phyloP scores from a whole-genome alignment of 2,113 vertebrate species.

The Cisticola juncidis region DNA sequence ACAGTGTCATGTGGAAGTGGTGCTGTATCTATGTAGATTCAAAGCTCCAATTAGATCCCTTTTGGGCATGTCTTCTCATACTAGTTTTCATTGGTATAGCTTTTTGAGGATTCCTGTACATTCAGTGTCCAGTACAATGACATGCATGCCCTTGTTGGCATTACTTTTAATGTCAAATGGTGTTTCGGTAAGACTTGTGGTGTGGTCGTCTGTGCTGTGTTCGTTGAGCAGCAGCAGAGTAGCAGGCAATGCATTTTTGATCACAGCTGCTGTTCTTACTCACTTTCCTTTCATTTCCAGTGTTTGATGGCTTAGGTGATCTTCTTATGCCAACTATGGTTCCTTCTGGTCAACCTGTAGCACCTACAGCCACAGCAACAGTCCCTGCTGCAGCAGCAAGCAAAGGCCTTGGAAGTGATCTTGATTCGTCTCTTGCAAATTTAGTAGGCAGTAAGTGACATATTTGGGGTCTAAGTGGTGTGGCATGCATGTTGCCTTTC shows the following conservation, averaged over 20 bases:
- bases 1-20: not conserved
- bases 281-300: conserved; percentile 71
- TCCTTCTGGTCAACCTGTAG: conserved; percentile 85
- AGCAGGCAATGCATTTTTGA: not conserved
- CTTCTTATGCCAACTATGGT: conserved; percentile 95
- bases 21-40: not conserved
- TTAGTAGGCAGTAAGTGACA: conserved; percentile 92
- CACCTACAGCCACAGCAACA: conserved; percentile 64
- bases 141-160: conserved; percentile 58
- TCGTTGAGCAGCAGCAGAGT: not conserved
- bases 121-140: not conserved
- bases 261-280: not conserved
- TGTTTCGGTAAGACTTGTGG: conserved; percentile 22
- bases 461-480: not conserved
- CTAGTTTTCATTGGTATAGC: not conserved
- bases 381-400: conserved; percentile 71
- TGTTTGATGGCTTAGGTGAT: conserved; percentile 95
- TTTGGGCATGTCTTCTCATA: conserved; percentile 24
- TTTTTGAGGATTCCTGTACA: not conserved
- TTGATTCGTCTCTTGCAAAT: conserved; percentile 94
- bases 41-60: not conserved
- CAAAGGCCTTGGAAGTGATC: conserved; percentile 90
- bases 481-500: not conserved
- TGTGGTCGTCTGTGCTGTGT: not conserved
- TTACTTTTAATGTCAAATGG: conserved; percentile 37